Conservation (phyloP, 2,888 invertebrate species). For the Spialia ferax region DNA sequence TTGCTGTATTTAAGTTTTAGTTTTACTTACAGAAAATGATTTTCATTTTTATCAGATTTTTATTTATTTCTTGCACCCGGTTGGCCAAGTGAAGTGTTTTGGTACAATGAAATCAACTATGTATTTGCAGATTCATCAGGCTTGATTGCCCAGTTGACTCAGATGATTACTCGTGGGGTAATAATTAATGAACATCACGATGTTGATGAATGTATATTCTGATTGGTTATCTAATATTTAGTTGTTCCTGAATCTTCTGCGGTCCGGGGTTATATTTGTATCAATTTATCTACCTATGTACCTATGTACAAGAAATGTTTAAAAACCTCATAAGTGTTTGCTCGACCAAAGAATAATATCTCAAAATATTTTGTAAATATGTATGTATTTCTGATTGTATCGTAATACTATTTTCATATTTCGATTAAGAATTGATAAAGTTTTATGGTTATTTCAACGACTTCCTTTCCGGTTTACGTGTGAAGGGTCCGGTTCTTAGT, state of each 20-base stretch:
- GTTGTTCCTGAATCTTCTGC: constrained; percentile 13
- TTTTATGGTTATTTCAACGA: constrained; percentile 15
- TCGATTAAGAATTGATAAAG: constrained; percentile 15
- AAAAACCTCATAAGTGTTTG: too few species aligned
- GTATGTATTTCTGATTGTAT: neutral
- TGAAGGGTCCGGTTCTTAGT: neutral
- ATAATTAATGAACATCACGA: constrained; percentile 54
- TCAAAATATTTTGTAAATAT: neutral
- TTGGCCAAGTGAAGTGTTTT: constrained; percentile 3
- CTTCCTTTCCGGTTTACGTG: constrained; percentile 18
- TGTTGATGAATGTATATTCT: constrained; percentile 49
- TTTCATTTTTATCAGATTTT: too few species aligned
- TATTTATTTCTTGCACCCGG: neutral
- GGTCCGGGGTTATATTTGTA: neutral
- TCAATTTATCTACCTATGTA: neutral
- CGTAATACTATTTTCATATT: neutral
- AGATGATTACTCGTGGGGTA: constrained; percentile 54
- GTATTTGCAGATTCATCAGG: constrained; percentile 28
- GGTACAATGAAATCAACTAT: constrained; percentile 22
- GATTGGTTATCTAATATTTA: constrained; percentile 29
- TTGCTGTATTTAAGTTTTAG: too few species aligned
- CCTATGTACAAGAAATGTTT: too few species aligned
- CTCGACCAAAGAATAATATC: too few species aligned
- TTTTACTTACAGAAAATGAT: too few species aligned
- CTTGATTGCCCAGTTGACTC: constrained; percentile 50